phyloP scores from a whole-genome alignment of 37 sponge, comb jelly and placozoan species.

The Halichondria panicea region DNA sequence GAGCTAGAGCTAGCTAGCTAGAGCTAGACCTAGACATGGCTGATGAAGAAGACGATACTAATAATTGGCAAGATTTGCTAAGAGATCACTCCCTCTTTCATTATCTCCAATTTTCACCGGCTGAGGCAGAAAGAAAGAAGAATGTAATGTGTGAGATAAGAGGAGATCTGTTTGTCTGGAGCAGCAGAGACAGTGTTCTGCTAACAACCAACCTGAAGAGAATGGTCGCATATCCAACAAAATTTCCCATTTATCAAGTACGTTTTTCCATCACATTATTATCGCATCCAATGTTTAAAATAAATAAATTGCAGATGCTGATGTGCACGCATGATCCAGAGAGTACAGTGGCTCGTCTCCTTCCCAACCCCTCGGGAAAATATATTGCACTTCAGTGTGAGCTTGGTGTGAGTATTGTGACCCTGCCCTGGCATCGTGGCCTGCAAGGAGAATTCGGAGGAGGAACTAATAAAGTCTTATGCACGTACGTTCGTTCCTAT shows the following conservation, averaged over 20 bases:
- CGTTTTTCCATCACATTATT: neutral
- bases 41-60: neutral
- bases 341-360: conserved; percentile 1
- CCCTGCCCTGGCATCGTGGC: conserved; percentile 27
- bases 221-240: conserved; percentile 7
- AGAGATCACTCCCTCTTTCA: conserved; percentile 22
- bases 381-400: conserved; percentile 28
- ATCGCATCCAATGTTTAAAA: too few species aligned
- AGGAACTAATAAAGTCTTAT: conserved; percentile 17
- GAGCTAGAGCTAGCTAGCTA: neutral
- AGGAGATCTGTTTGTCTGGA: conserved; percentile 69
- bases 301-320: conserved; percentile 25
- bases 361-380: conserved; percentile 27
- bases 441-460: conserved; percentile 56
- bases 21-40: neutral
- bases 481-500: conserved; percentile 10
- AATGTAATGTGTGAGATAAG: conserved; percentile 54
- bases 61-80: conserved; percentile 20
- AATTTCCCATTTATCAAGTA: conserved; percentile 26
- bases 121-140: neutral
- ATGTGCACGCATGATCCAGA: conserved; percentile 2
- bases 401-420: conserved; percentile 30
- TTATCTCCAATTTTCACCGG: conserved; percentile 4
- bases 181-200: conserved; percentile 6
- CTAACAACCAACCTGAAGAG: conserved; percentile 62